Evolutionary conservation across 2,888 invertebrate species (phyloP).

Genomic region (Anodontia alba): DNA sequence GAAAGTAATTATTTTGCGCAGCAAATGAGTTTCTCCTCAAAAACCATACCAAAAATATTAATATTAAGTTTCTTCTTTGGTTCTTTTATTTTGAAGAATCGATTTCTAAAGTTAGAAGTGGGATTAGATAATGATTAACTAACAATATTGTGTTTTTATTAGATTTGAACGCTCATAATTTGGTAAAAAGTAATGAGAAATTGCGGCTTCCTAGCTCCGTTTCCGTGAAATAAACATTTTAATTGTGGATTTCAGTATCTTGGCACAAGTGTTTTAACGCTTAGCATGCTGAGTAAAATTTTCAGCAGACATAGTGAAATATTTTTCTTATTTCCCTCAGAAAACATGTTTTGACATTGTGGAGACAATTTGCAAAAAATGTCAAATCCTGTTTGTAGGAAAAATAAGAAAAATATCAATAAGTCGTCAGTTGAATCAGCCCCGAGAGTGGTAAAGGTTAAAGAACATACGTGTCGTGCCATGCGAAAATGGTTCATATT

Average conservation of each 20-base stretch:
- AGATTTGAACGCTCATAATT: neutral
- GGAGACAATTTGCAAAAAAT: too few species aligned
- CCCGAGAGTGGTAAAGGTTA: too few species aligned
- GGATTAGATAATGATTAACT: conserved; percentile 6
- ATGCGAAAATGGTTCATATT: too few species aligned
- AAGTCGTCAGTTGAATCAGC: too few species aligned
- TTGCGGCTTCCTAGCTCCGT: neutral
- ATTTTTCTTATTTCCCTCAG: too few species aligned
- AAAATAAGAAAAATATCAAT: too few species aligned
- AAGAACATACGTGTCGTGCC: too few species aligned
- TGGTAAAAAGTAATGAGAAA: conserved; percentile 8
- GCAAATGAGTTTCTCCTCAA: conserved; percentile 4
- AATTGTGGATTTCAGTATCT: neutral
- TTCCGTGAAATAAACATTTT: neutral
- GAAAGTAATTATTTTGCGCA: neutral
- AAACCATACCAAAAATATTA: neutral
- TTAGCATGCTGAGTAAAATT: too few species aligned
- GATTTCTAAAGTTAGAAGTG: neutral
- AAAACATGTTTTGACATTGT: too few species aligned
- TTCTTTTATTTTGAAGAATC: neutral
- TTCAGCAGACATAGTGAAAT: too few species aligned
- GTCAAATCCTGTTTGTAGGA: too few species aligned
- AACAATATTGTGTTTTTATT: neutral
- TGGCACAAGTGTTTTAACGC: neutral
- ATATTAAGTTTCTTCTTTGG: neutral